Evolutionary conservation across 2,797 vertebrate genomes (phyloP), one percentile per base, ranked within the genome.

Genomic region (Cynodonichthys magdalenae): DNA sequence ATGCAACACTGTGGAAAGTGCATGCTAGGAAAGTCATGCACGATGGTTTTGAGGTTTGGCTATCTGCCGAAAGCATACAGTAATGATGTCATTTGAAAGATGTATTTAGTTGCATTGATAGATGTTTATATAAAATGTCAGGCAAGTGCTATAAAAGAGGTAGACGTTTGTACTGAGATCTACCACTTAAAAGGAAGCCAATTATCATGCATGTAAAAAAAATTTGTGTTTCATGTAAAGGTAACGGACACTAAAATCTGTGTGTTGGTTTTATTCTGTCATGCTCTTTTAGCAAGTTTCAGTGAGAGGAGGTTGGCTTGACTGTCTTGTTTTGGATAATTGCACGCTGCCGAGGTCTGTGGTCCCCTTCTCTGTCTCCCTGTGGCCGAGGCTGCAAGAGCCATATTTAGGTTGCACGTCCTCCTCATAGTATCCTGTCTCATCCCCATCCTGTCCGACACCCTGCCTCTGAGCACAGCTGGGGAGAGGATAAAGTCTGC

Each of bases 321-420:
- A 87, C 88, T 88, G 65, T 89, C 90, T 90, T 94, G 92, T 94
- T 94, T 93, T 87, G 93, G 93, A 94, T 94, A 94, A 94, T 94
- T 94, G 90, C 87, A 93, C 75, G 48, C 86, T 91, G 74, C 87
- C 67, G 82, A 92, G 89, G 91, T 91, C 90, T 94, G 93, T 93
- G 92, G 93, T 92, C 91, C 90, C 75, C 87, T 86, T 87, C 85
- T 88, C 90, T 93, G 92, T 94, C 93, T 93, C 91, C 89, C 87
- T 90, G 92, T 92, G 92, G 92, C 90, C 88, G 75, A 63, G 85
- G 89, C 89, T 90, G 75, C 84, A 71, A 80, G 81, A 92, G 89
- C 92, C 89, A 91, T 88, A 92, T 93, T 93, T 94, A 94, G 92
- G 87, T 79, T 76, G 83, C 79, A 85, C 74, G 79, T 93, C 87